phyloP scores from a whole-genome alignment of 2,888 invertebrate species.

The Cerastis leucographa region DNA sequence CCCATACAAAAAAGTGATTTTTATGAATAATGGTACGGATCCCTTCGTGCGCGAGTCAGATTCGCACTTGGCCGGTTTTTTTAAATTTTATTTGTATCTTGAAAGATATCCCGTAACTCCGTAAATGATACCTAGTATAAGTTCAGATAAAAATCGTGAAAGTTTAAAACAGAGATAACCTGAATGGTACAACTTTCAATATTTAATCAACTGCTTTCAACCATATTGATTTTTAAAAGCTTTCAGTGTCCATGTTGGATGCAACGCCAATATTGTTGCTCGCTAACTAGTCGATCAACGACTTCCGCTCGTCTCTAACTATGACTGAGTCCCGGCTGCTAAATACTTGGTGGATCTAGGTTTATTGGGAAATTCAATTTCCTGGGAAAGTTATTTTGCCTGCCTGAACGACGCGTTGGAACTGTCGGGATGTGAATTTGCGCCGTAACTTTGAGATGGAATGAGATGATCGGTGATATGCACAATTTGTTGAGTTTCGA shows the following conservation, averaged over 20 bases:
- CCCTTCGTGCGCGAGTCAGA: too few species aligned
- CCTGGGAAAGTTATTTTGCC: conserved; percentile 25
- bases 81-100: too few species aligned
- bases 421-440: conserved; percentile 2
- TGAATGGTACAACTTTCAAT: conserved; percentile 2
- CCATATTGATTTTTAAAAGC: conserved; percentile 25
- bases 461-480: background rate
- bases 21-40: too few species aligned
- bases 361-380: conserved; percentile 47
- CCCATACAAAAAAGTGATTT: too few species aligned
- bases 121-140: too few species aligned
- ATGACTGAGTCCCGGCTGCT: conserved; percentile 30
- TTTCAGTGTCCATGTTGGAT: conserved; percentile 7
- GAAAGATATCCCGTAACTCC: too few species aligned
- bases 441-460: background rate
- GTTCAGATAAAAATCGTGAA: too few species aligned
- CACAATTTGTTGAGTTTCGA: background rate
- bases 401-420: conserved; percentile 14
- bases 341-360: conserved; percentile 35
- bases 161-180: background rate
- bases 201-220: background rate
- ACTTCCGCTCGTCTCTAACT: conserved; percentile 43
- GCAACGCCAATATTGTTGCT: background rate
- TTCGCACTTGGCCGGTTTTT: too few species aligned
- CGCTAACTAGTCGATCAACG: conserved; percentile 36